phyloP scores from a whole-genome alignment of 1,140 invertebrate species.

The Batillaria attramentaria region DNA sequence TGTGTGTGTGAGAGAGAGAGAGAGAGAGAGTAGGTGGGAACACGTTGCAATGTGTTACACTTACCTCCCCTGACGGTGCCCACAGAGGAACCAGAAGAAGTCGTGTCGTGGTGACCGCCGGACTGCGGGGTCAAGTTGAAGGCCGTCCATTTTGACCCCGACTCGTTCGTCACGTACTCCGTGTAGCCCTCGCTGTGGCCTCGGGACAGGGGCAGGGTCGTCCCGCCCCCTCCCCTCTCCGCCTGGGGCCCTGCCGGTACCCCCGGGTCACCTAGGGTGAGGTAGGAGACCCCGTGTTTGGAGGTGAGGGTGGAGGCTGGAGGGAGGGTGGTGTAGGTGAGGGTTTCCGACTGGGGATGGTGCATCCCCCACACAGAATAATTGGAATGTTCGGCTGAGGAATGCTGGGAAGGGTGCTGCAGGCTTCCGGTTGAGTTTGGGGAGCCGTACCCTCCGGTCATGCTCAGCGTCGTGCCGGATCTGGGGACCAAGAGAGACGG shows the following conservation, averaged over 20 bases:
- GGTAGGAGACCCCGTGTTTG: slow-evolving; percentile 25
- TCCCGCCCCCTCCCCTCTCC: not conserved
- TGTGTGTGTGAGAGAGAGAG: too few species aligned
- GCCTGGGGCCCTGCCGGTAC: not conserved
- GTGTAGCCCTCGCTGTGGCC: slow-evolving; percentile 9
- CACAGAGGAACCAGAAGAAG: too few species aligned
- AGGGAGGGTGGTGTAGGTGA: slow-evolving; percentile 23
- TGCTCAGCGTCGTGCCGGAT: not conserved
- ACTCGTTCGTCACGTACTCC: slow-evolving; percentile 26
- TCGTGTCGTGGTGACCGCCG: not conserved
- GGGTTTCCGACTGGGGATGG: not conserved
- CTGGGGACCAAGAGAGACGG: slow-evolving; percentile 26
- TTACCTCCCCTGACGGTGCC: too few species aligned
- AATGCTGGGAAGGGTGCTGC: not conserved
- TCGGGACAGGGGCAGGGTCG: slow-evolving; percentile 6
- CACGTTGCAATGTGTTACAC: too few species aligned
- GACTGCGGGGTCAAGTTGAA: slow-evolving; percentile 1
- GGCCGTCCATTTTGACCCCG: slow-evolving; percentile 9
- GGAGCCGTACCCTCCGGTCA: slow-evolving; percentile 24
- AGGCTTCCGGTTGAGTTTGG: not conserved
- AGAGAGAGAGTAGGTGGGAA: too few species aligned
- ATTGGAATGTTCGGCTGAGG: not conserved
- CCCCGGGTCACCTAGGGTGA: not conserved
- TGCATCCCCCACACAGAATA: slow-evolving; percentile 1
- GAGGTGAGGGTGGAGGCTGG: slow-evolving; percentile 27